phyloP scores from a whole-genome alignment of 1,140 invertebrate species.

The Drosophila pectinifera region DNA sequence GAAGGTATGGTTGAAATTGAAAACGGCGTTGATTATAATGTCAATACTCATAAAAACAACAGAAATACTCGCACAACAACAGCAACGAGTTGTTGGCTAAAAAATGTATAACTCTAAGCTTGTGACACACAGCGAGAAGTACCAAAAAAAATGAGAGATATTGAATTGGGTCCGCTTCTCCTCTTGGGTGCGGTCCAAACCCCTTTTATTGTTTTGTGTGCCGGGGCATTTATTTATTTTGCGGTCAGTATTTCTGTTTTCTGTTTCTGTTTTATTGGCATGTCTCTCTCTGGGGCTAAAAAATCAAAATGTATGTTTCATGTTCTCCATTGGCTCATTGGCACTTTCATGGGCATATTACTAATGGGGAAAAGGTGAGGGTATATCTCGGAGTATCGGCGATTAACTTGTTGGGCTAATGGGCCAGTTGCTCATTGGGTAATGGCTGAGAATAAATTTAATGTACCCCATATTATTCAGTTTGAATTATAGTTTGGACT shows the following conservation, averaged over 20 bases:
- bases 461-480: neutral
- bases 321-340: conserved; percentile 74
- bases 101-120: conserved; percentile 40
- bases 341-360: conserved; percentile 77
- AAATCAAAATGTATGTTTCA: conserved; percentile 74
- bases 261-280: conserved; percentile 28
- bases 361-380: conserved; percentile 49
- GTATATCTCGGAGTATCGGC: conserved; percentile 12
- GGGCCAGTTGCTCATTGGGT: neutral
- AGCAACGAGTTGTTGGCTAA: conserved; percentile 21
- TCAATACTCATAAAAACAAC: conserved; percentile 78
- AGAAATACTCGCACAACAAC: conserved; percentile 17
- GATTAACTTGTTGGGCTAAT: conserved; percentile 20
- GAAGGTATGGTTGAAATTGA: conserved; percentile 73
- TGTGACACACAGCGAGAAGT: conserved; percentile 38
- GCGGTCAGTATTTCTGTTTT: conserved; percentile 51
- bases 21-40: conserved; percentile 83
- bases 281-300: conserved; percentile 44
- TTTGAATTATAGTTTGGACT: conserved; percentile 9
- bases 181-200: conserved; percentile 70
- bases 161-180: conserved; percentile 19
- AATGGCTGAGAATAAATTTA: neutral
- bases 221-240: conserved; percentile 48
- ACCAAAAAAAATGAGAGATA: conserved; percentile 3
- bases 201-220: conserved; percentile 33